Evolutionary conservation across 2,113 vertebrate genomes (phyloP).

Genomic region (Xiphorhynchus elegans): DNA sequence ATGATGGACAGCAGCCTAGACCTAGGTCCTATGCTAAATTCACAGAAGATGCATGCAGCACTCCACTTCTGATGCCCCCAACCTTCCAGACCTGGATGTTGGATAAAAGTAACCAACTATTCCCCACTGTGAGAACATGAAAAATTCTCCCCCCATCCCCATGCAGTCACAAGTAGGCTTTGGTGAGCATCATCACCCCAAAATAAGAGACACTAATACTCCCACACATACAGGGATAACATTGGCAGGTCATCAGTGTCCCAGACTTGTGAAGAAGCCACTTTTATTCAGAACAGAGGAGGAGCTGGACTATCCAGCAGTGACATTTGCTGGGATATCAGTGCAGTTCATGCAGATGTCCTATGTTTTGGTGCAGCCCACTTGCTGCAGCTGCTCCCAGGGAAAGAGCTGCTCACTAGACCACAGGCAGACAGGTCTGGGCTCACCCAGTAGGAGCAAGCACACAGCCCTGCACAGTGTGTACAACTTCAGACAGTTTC

Average conservation of each 20-base stretch:
- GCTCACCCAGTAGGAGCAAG: not conserved
- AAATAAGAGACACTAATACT: not conserved
- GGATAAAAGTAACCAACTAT: not conserved
- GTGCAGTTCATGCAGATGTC: not conserved
- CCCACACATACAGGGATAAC: not conserved
- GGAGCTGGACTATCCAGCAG: not conserved
- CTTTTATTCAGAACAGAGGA: not conserved
- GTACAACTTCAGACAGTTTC: not conserved
- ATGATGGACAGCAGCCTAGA: not conserved
- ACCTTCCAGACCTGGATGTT: not conserved
- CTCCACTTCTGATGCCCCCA: not conserved
- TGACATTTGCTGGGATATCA: too few species aligned
- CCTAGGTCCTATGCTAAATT: not conserved
- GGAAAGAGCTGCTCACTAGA: not conserved
- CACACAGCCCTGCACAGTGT: not conserved
- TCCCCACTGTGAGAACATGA: too few species aligned
- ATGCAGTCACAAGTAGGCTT: not conserved
- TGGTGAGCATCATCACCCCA: not conserved
- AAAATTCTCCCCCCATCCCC: not conserved
- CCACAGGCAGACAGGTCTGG: not conserved
- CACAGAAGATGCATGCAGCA: rapidly evolving
- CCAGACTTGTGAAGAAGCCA: not conserved
- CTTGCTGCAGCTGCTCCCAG: not conserved
- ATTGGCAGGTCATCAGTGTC: rapidly evolving
- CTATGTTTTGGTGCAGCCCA: rapidly evolving